phyloP scores from a whole-genome alignment of 2,888 invertebrate genomes.

The Beris chalybata region DNA sequence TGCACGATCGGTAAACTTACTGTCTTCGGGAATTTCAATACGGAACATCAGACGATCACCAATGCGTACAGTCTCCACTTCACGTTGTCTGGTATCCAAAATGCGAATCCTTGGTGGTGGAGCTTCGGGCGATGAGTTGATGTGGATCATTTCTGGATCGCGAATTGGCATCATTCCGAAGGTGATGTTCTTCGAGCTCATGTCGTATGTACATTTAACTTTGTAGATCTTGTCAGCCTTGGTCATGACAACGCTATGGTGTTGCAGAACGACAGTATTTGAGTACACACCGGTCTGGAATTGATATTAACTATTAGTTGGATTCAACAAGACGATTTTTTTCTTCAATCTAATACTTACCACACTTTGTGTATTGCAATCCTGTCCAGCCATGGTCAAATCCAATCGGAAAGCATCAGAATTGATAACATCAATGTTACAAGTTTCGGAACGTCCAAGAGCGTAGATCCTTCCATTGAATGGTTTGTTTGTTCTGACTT shows the following conservation, averaged over 20 bases:
- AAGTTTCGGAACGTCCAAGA: constrained; percentile 89
- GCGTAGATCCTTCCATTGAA: constrained; percentile 95
- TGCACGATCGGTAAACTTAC: constrained; percentile 61
- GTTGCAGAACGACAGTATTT: constrained; percentile 91
- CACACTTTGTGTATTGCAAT: constrained; percentile 94
- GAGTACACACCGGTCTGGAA: constrained; percentile 86
- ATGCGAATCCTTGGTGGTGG: constrained; percentile 93
- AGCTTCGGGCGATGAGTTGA: constrained; percentile 92
- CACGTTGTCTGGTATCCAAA: constrained; percentile 80
- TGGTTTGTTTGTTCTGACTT: constrained; percentile 89
- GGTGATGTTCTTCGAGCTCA: constrained; percentile 94
- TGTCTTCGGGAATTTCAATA: constrained; percentile 95
- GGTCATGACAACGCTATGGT: constrained; percentile 95
- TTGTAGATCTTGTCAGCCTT: constrained; percentile 96
- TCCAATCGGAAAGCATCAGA: constrained; percentile 90
- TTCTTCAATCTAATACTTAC: constrained; percentile 61
- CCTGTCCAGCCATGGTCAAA: constrained; percentile 90
- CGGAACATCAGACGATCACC: constrained; percentile 93
- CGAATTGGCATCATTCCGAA: constrained; percentile 97
- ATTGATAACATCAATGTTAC: constrained; percentile 91
- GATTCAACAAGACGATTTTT: not conserved
- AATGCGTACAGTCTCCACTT: constrained; percentile 92
- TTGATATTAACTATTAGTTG: not conserved
- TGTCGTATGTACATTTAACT: constrained; percentile 94
- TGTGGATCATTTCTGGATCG: constrained; percentile 95